Percentiles rank a stretch among this genome's conserved stretches.
phyloP scores from a whole-genome alignment of 30 jellyfish, hydroid and myxozoan genomes.

The Mastigias papua region DNA sequence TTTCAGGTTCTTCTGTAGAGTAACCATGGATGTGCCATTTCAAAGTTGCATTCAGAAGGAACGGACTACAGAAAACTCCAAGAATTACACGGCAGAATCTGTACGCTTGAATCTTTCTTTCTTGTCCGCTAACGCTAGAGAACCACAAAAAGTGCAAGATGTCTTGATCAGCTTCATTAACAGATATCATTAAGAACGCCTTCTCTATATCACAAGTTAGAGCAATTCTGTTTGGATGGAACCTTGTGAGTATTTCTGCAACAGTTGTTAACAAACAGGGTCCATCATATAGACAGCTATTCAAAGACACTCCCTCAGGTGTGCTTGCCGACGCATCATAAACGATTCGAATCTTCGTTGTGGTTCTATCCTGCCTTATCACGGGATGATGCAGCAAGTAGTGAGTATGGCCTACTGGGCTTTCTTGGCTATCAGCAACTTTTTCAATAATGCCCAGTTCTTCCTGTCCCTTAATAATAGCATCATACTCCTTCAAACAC shows the following conservation, averaged over 20 bases:
- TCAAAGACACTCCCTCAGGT: slow-evolving; percentile 49
- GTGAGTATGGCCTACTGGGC: slow-evolving; percentile 55
- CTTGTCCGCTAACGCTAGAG: slow-evolving; percentile 4
- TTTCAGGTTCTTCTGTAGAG: slow-evolving; percentile 27
- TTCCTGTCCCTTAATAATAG: slow-evolving; percentile 63
- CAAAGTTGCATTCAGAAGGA: slow-evolving; percentile 65
- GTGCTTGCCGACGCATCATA: slow-evolving; percentile 67
- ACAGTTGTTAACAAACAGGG: slow-evolving; percentile 60
- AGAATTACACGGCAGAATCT: slow-evolving; percentile 68
- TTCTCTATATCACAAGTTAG: no score
- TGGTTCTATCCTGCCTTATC: slow-evolving; percentile 51
- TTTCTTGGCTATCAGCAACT: slow-evolving; percentile 21
- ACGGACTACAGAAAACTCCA: slow-evolving; percentile 75
- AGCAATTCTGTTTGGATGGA: slow-evolving; percentile 47
- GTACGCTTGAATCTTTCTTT: slow-evolving; percentile 25
- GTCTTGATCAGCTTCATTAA: slow-evolving; percentile 55
- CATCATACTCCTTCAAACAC: slow-evolving; percentile 24
- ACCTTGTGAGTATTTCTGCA: slow-evolving; percentile 56
- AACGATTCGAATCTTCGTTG: slow-evolving; percentile 78
- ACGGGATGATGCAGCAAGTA: slow-evolving; percentile 81
- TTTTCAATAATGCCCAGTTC: slow-evolving; percentile 63
- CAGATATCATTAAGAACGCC: no score
- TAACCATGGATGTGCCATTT: slow-evolving; percentile 44
- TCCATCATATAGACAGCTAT: slow-evolving; percentile 61
- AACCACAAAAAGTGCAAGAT: slow-evolving; percentile 74